Base-by-base conservation (phyloP, 2,113 vertebrate genomes). In the Pachycephala philippinensis region DNA sequence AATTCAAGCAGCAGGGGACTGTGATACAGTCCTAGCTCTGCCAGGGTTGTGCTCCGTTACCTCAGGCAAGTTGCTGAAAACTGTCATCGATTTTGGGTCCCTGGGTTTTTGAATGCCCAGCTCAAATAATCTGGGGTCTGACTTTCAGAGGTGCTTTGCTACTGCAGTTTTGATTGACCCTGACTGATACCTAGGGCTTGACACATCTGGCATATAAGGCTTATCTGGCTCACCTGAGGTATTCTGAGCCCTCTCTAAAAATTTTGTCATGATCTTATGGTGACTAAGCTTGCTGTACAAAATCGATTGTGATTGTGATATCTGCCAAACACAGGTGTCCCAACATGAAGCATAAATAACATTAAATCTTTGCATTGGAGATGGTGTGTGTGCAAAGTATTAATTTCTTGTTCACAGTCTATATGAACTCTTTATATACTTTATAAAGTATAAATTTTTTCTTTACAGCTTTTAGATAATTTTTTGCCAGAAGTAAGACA, bases 1-100 rank as follows among this genome's bases (percentile, higher is more conserved):
- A 69, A 65, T 94, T 94, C 8, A 42, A 89, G 45, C 71, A 83
- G 57, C 78, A 70, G 81, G 50, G 70, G 72, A 24, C 54, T 57
- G 71, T 39, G 59, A 40, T 94, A 35, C 56, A 50, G 39, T 76
- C 44, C 45, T 49, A 69, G 37, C 17, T 85, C 63, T 90, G 75
- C 50, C 75, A 91, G 74, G 52, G 50, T 83, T 94, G 91, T 93
- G 84, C 82, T 94, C 71, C 75, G 69, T 96, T 93, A 83, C 82
- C 74, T 85, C 75, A 85, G 95, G 93, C 82, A 96, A 84, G 76
- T 74, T 93, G 45, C 59, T 91, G 81, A 93, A 91, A 89, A 76
- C 21, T 57, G 59, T 80, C 75, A 93, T 70, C 0, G 7, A 31
- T 96, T 90, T 95, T 83, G 68, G 82, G 78, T 91, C 47, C 22